Conservation (phyloP, 2,113 vertebrate genomes). For the Cynoglossus semilaevis region DNA sequence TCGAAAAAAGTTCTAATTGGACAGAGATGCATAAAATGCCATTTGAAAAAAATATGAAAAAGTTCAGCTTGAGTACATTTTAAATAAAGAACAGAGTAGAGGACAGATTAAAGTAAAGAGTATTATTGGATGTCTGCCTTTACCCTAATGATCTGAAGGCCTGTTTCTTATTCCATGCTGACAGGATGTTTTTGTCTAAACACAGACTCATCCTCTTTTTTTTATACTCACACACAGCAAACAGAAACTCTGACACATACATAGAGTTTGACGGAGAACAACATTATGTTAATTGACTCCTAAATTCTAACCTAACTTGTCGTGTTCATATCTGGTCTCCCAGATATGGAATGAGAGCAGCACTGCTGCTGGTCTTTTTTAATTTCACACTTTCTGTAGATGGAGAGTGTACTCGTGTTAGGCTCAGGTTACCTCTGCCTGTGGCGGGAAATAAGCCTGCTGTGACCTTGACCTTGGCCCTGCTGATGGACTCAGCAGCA, state of each 20-base stretch:
- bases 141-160: constrained; percentile 34
- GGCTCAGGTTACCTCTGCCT: constrained; percentile 70
- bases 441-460: constrained; percentile 55
- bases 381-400: constrained; percentile 45
- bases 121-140: constrained; percentile 55
- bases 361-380: constrained; percentile 39
- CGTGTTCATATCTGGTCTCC: constrained; percentile 3
- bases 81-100: constrained; percentile 19
- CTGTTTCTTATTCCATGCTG: constrained; percentile 28
- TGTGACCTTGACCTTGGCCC: constrained; percentile 70
- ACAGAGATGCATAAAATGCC: no score
- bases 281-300: constrained; percentile 16
- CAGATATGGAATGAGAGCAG: constrained; percentile 25
- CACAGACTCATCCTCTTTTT: constrained; percentile 40
- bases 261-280: no score
- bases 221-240: constrained; percentile 30
- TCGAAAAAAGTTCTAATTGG: no score
- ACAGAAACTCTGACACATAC: no score
- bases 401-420: constrained; percentile 37
- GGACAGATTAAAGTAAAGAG: constrained; percentile 27
- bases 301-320: background rate
- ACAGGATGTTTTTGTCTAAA: constrained; percentile 69
- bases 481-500: constrained; percentile 64
- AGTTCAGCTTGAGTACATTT: no score
- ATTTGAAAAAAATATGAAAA: no score